phyloP scores from a whole-genome alignment of 2,888 invertebrate genomes.

The Rapana venosa region DNA sequence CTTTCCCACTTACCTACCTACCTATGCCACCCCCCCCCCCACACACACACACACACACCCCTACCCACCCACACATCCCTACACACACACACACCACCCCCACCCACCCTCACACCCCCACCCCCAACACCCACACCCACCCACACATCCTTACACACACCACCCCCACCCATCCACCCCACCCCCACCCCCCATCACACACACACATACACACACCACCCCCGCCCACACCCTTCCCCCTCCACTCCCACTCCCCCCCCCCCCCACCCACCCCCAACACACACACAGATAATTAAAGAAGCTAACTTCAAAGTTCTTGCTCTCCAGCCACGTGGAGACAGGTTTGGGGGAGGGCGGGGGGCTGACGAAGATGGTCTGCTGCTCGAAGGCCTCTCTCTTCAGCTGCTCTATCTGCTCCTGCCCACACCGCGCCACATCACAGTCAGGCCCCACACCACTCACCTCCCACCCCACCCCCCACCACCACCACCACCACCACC shows the following conservation, averaged over 20 bases:
- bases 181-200: background rate
- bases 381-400: background rate
- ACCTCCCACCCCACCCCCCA: too few species aligned
- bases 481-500: too few species aligned
- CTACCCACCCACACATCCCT: background rate
- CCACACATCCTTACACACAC: background rate
- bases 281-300: background rate
- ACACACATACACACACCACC: background rate
- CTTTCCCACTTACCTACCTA: background rate
- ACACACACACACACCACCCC: too few species aligned
- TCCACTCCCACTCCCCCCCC: too few species aligned
- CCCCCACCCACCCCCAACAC: background rate
- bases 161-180: background rate
- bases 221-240: background rate
- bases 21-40: background rate
- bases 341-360: background rate
- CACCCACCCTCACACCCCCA: too few species aligned
- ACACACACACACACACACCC: background rate
- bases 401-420: background rate
- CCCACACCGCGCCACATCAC: background rate
- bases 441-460: too few species aligned
- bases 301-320: background rate
- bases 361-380: background rate
- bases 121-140: background rate
- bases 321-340: background rate